Base-by-base conservation (phyloP, 2,888 invertebrate species). In the Aradus depressus region DNA sequence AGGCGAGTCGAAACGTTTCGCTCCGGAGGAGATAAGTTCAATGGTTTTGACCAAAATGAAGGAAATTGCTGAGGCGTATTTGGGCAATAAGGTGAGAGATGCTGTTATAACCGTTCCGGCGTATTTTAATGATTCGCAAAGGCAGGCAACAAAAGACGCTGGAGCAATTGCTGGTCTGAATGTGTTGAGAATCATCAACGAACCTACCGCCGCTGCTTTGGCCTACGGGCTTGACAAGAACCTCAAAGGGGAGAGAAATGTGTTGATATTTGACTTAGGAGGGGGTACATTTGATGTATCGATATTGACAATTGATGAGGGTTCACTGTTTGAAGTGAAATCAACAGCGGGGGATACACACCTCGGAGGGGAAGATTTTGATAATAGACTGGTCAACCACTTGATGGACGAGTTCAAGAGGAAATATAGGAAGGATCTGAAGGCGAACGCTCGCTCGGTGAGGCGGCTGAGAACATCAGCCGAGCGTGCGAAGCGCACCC, bases 111-210 rank as follows among this genome's bases (percentile, higher is more conserved):
- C 85, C 4, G 85, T 86, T 6, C 85, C 85, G 5, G 87, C 87
- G 4, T 86, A 87, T 65, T 81, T 81, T 67, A 78, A 77, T 63
- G 76, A 77, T 62, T 71, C 74, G 1, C 79, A 80, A 62, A 68
- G 79, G 39, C 79, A 80, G 64, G 79, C 79, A 3, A 81, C 90
- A 6, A 91, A 91, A 69, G 92, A 92, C 68, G 89, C 91, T 10
- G 91, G 91, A 1, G 74, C 74, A 3, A 85, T 85, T 63, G 82
- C 91, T 19, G 90, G 85, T 1, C 67, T 93, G 22, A 90, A 90
- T 67, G 89, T 93, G 2, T 71, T 91, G 34, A 76, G 91, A 61
- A 91, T 92, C 55, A 87, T 90, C 60, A 89, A 90, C 21, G 90
- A 92, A 66, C 91, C 91, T 6, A 91, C 90, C 2, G 86, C 87